Base-by-base conservation (phyloP, 2,888 invertebrate genomes). In the Drosophila bunnanda region DNA sequence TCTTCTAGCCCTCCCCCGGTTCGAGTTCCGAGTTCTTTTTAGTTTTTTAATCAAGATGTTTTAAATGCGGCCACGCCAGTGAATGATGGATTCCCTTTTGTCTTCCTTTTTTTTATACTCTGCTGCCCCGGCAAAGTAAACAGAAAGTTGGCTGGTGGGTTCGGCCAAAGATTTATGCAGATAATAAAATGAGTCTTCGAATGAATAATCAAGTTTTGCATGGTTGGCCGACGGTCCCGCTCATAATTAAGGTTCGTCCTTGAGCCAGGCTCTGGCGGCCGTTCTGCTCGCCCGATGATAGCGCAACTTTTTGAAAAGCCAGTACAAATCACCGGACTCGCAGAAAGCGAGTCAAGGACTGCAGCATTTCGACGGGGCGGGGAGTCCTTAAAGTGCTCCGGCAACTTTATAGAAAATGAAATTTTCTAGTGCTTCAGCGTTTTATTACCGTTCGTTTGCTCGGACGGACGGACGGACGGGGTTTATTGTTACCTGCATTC, bases 121-220 rank as follows among this genome's bases (percentile, higher is more conserved):
- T 12, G 28, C 28, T 30, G 46, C 61, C 44, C 50, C 60, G 12
- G 66, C 59, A 78, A 69, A 86, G 86, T 79, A 88, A 88, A 84
- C 78, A 79, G 69, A 76, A 82, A 84, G 70, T 85, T 76, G 72
- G 76, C 38, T 57, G 58, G 44, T 64, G 70, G 72, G 74, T 69
- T 77, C 77, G 77, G 76, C 72, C 69, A 80, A 84, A 82, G 82
- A 88, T 79, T 88, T 88, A 83, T 88, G 75, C 83, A 82, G 85
- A 88, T 83, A 83, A 88, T 85, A 82, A 79, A 82, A 83, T 79
- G 88, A 88, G 80, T 82, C 82, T 78, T 84, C 82, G 79, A 87
- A 87, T 84, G 82, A 79, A 80, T 80, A 83, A 79, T 87, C 75
- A 81, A 87, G 79, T 83, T 79, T 78, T 15, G 61, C 61, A 41